phyloP scores from a whole-genome alignment of 2,113 vertebrate species.

The Stegostoma tigrinum region DNA sequence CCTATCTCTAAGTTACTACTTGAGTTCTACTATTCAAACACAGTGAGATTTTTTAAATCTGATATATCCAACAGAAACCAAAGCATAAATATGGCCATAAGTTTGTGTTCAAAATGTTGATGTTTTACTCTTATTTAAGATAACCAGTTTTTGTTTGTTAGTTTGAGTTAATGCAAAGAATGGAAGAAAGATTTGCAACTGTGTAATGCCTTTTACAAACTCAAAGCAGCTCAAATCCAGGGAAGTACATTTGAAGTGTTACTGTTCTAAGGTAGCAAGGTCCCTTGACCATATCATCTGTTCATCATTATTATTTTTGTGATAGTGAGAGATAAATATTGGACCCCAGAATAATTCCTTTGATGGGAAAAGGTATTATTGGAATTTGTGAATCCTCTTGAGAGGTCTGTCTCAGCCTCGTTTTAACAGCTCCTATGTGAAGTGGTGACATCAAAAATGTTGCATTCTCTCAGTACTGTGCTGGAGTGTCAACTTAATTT shows the following conservation, averaged over 20 bases:
- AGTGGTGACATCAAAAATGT: too few relatives aligned
- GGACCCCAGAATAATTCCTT: too few relatives aligned
- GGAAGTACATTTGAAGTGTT: not conserved
- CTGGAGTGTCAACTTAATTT: too few relatives aligned
- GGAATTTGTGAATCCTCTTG: too few relatives aligned
- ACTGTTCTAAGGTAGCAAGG: not conserved
- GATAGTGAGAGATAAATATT: not conserved
- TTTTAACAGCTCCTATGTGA: too few relatives aligned
- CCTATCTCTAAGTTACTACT: not conserved
- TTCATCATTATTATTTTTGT: too few relatives aligned
- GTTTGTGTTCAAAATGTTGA: not conserved
- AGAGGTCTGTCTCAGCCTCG: too few relatives aligned
- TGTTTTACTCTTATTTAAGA: not conserved
- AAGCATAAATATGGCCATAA: not conserved
- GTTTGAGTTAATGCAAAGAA: not conserved
- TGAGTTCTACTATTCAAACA: not conserved
- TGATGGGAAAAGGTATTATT: too few relatives aligned
- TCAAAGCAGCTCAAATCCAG: not conserved
- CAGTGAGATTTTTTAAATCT: not conserved
- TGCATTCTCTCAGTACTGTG: too few relatives aligned
- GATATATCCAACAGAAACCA: not conserved
- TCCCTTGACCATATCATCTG: not conserved
- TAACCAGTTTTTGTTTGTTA: not conserved
- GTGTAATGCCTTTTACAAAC: not conserved
- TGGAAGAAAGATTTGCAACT: not conserved